Conservation (phyloP, 2,888 invertebrate species). For the Merodon equestris region DNA sequence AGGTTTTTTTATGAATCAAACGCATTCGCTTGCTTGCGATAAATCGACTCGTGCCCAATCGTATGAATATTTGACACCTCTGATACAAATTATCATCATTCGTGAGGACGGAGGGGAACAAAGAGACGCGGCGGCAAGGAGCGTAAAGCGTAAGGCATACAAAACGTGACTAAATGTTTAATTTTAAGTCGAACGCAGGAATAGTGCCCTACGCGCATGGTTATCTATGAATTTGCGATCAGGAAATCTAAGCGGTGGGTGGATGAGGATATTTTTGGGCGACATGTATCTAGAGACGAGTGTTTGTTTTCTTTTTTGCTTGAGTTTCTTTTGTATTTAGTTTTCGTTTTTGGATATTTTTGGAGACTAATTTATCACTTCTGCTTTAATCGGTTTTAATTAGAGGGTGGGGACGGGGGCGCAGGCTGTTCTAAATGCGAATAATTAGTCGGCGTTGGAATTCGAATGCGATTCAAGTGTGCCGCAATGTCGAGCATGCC, state of each 20-base stretch:
- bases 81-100: background rate
- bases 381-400: slow-evolving; percentile 1
- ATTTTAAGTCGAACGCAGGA: slow-evolving; percentile 15
- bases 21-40: background rate
- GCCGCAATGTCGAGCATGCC: slow-evolving; percentile 37
- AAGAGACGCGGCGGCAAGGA: background rate
- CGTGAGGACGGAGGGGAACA: too few relatives aligned
- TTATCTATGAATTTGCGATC: background rate
- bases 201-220: slow-evolving; percentile 21
- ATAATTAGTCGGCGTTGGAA: slow-evolving; percentile 17
- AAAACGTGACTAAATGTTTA: slow-evolving; percentile 38
- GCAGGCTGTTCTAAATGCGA: slow-evolving; percentile 29
- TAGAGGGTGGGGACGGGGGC: background rate
- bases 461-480: slow-evolving; percentile 34
- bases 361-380: too few relatives aligned
- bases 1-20: background rate
- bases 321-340: too few relatives aligned
- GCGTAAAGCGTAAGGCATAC: background rate
- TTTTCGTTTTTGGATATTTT: too few relatives aligned
- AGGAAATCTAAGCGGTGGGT: too few relatives aligned
- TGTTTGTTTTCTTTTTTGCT: too few relatives aligned
- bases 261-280: background rate
- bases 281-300: too few relatives aligned
- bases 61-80: too few relatives aligned
- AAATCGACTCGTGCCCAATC: slow-evolving; percentile 12